Evolutionary conservation across 2,888 invertebrate species (phyloP).

Genomic region (Papilio protenor): DNA sequence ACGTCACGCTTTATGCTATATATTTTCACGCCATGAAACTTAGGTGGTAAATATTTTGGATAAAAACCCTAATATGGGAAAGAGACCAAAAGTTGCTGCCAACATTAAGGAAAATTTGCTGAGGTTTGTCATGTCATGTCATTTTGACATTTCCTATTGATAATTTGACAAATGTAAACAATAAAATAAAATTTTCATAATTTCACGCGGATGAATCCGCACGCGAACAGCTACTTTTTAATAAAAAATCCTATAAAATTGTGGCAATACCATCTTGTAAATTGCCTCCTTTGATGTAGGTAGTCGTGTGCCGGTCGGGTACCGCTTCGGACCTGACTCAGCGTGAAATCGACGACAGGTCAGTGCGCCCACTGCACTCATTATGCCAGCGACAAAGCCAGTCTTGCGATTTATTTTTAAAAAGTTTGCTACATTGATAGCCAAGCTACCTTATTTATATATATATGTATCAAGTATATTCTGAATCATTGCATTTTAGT

Average conservation of each 20-base stretch:
- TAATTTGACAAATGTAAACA: too few species aligned
- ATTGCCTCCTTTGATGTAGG: conserved; percentile 50
- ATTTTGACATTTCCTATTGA: too few species aligned
- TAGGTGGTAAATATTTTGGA: too few species aligned
- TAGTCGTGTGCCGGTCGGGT: conserved; percentile 44
- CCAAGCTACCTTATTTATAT: background rate
- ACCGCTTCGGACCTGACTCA: conserved; percentile 68
- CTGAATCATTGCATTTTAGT: background rate
- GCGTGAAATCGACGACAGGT: conserved; percentile 78
- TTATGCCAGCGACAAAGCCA: conserved; percentile 49
- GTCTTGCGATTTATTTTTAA: conserved; percentile 42
- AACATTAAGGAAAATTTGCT: too few species aligned
- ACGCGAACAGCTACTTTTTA: too few species aligned
- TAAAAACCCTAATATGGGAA: too few species aligned
- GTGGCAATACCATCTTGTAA: conserved; percentile 38
- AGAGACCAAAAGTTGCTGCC: too few species aligned
- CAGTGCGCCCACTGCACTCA: conserved; percentile 68
- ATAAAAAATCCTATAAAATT: conserved; percentile 13
- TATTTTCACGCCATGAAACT: too few species aligned
- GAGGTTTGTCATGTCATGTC: too few species aligned
- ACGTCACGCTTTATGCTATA: too few species aligned
- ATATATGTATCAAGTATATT: background rate
- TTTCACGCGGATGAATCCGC: too few species aligned
- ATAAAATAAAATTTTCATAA: too few species aligned
- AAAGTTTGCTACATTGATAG: conserved; percentile 24